Base-by-base conservation (phyloP, 1,140 invertebrate species). In the Meloidogyne floridensis region DNA sequence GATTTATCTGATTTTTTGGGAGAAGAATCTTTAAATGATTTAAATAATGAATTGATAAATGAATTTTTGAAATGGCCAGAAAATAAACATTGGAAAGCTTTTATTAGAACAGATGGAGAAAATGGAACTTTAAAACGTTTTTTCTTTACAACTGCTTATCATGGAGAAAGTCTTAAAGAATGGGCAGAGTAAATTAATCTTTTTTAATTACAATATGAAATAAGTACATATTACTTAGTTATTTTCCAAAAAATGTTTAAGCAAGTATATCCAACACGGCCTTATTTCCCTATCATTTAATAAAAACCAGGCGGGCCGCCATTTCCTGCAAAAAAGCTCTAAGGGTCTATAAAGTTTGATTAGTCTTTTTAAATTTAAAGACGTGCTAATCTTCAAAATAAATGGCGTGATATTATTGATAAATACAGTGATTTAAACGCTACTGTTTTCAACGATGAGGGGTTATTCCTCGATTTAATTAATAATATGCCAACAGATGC, bases 401-500 rank as follows among this genome's bases (percentile, higher is more conserved):
- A 65, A 6, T 89, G 89, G 89, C 81, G 88, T 51, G 32, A 69
- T 5, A 81, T 88, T 47, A 84, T 86, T 11, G 88, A 89, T 72
- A 84, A 78, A 15, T 89, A 88, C 82, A 80, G 71, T 20, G 76
- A 81, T 10, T 88, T 89, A 71, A 85, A 87, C 47, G 87, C 88
- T 9, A 83, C 85, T 10, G 89, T 89, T 56, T 90, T 80, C 74
- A 85, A 89, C 65, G 88, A 89, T 69, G 88, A 89, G 71, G 85
- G 81, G 42, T 77, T 88, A 43, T 90, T 87, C 73, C 78, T 90
- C 3, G 88, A 89, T 78, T 91, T 92, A 74, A 91, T 91, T 80
- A 90, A 91, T n/a, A 86, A 86, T 47, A 90, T 92, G 74, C 84
- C 91, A 18, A 87, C 88, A 4, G 90, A 91, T 80, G 91, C 91